Evolutionary conservation across 2,797 vertebrate genomes (phyloP).

Genomic region (Benthosema pterotum): DNA sequence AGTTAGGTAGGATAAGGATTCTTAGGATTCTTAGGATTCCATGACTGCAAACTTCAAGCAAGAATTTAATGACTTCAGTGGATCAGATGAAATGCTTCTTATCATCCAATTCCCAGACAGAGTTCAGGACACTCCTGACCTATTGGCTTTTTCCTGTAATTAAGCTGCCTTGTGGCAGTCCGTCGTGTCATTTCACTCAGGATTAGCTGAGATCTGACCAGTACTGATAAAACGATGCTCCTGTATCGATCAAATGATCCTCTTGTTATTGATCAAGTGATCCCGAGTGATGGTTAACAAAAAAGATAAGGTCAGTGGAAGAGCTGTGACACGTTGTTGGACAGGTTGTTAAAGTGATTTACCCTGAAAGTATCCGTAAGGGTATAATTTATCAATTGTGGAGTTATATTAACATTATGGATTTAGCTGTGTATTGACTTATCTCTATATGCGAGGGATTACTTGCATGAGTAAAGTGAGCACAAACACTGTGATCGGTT

Average conservation of each 20-base stretch:
- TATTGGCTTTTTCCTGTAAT: background rate
- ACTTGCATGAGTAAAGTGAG: too few relatives aligned
- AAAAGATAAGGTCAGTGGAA: background rate
- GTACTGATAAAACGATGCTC: conserved; percentile 5
- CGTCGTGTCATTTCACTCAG: conserved; percentile 6
- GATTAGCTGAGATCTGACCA: conserved; percentile 21
- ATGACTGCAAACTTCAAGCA: too few relatives aligned
- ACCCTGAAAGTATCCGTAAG: background rate
- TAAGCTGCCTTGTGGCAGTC: background rate
- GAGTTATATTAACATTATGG: too few relatives aligned
- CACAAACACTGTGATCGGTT: too few relatives aligned
- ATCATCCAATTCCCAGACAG: background rate
- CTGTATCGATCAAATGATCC: conserved; percentile 29
- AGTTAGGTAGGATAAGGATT: too few relatives aligned
- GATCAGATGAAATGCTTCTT: background rate
- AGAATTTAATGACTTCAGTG: background rate
- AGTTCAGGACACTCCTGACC: background rate
- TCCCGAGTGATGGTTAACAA: conserved; percentile 17
- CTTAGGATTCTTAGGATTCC: too few relatives aligned
- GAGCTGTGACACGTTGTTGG: conserved; percentile 18
- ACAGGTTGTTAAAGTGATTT: background rate
- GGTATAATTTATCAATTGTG: too few relatives aligned
- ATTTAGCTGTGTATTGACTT: too few relatives aligned
- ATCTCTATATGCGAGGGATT: too few relatives aligned
- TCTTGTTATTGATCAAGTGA: conserved; percentile 28